These are phyloP conservation scores for Buathra laborator DNA, from an alignment of 2,888 invertebrate species.

Conservation along the genomic window DNA sequence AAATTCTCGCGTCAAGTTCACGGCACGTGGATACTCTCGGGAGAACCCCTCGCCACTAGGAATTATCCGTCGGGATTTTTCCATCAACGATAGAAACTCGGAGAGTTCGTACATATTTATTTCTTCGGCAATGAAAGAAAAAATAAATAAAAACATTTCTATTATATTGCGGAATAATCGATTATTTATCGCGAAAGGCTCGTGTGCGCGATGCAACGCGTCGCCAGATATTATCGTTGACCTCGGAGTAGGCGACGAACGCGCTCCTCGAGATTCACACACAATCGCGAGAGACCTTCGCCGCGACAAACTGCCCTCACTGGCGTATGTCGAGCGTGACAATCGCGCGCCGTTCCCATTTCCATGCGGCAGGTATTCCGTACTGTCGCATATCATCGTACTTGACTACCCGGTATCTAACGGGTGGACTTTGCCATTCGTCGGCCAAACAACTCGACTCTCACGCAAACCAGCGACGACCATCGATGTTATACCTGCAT, in stretches of 20 bases:
- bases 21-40: slow-evolving; percentile 62
- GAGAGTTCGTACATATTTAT: not conserved
- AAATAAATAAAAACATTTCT: not conserved
- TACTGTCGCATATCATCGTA: not conserved
- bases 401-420: not conserved
- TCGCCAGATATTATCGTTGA: not conserved
- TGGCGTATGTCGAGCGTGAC: slow-evolving; percentile 62
- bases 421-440: not conserved
- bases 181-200: not conserved
- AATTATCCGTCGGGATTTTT: slow-evolving; percentile 35
- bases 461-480: not conserved
- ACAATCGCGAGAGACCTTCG: slow-evolving; percentile 56
- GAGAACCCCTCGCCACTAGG: not conserved
- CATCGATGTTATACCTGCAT: not conserved
- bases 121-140: not conserved
- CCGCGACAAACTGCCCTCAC: slow-evolving; percentile 57
- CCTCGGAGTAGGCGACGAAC: not conserved
- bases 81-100: not conserved
- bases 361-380: slow-evolving; percentile 45
- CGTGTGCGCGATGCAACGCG: not conserved
- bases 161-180: not conserved
- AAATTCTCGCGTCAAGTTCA: slow-evolving; percentile 75
- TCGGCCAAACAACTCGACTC: not conserved
- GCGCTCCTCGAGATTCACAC: slow-evolving; percentile 27
- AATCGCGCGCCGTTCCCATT: slow-evolving; percentile 60